Conservation (phyloP, 35 echinoderm and acorn worm species). For the Apostichopus parvimensis region DNA sequence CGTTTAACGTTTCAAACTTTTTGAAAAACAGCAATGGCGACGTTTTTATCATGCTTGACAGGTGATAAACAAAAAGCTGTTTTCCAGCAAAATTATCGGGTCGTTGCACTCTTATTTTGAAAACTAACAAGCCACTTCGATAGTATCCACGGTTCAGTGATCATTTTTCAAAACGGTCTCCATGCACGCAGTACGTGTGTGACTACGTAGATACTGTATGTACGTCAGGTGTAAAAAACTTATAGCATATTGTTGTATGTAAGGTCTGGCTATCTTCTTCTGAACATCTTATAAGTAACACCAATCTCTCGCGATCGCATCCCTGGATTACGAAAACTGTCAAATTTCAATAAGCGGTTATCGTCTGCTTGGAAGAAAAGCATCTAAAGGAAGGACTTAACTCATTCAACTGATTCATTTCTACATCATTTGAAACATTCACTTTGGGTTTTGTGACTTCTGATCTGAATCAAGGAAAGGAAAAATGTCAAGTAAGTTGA, state of each 20-base stretch:
- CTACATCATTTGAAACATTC: neutral
- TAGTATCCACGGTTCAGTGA: neutral
- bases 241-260: neutral
- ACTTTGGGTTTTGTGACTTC: neutral
- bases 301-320: neutral
- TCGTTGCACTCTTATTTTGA: conserved; percentile 10
- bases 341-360: neutral
- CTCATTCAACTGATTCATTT: neutral
- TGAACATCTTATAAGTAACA: neutral
- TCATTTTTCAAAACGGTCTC: neutral
- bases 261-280: neutral
- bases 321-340: neutral
- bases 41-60: neutral
- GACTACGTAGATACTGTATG: neutral
- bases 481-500: conserved; percentile 11
- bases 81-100: neutral
- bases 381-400: neutral
- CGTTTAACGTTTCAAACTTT: too few species aligned
- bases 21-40: too few species aligned
- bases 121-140: neutral
- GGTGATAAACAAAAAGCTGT: neutral
- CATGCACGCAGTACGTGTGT: neutral
- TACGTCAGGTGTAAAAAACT: neutral
- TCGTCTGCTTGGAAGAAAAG: neutral
- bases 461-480: neutral